These are phyloP conservation scores for Anableps anableps DNA, from an alignment of 2,797 vertebrate genomes.

Conservation along the genomic window DNA sequence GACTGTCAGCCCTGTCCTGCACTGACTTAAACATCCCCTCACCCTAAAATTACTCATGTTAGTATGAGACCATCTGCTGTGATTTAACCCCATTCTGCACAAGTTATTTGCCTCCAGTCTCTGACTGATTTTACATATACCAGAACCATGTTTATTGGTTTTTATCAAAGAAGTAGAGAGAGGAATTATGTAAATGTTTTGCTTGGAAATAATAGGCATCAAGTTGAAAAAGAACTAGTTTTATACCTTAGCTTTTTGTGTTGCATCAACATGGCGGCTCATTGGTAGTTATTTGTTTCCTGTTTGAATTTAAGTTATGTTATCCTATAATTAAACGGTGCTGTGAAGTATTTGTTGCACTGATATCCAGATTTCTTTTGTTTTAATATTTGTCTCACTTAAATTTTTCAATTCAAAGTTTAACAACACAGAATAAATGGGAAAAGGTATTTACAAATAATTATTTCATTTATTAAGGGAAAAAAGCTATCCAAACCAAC, in stretches of 20 bases:
- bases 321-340: neutral
- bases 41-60: neutral
- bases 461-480: too few species aligned
- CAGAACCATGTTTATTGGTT: neutral
- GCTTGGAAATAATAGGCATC: neutral
- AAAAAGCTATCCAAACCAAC: neutral
- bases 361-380: neutral
- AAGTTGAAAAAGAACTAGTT: neutral
- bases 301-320: neutral
- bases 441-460: neutral
- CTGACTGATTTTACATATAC: neutral
- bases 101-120: neutral
- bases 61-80: neutral
- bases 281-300: neutral
- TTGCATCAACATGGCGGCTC: neutral
- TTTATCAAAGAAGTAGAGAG: neutral
- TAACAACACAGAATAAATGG: neutral
- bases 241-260: neutral
- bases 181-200: neutral
- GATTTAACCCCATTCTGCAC: neutral
- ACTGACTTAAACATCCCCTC: conserved; percentile 1
- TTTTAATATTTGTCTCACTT: neutral
- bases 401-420: neutral
- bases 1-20: neutral
- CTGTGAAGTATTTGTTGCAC: neutral